Evolutionary conservation across 2,113 vertebrate species (phyloP).

Genomic region (Nibea albiflora): DNA sequence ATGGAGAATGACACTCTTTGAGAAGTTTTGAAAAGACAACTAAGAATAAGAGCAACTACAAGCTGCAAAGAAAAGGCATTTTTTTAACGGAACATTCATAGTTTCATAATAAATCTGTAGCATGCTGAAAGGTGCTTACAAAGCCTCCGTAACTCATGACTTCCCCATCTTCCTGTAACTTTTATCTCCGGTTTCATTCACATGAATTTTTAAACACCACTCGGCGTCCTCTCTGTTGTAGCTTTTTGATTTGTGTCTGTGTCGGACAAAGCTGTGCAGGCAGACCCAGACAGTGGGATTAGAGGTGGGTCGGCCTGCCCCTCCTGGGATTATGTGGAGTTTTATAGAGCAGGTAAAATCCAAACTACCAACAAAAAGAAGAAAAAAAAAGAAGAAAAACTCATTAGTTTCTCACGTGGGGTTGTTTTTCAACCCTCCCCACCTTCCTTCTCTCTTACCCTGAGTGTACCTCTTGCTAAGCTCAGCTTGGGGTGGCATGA

Average conservation of each 20-base stretch:
- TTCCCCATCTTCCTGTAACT: background rate
- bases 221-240: background rate
- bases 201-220: constrained; percentile 27
- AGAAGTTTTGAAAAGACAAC: constrained; percentile 20
- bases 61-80: background rate
- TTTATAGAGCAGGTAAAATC: constrained; percentile 62
- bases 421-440: constrained; percentile 52
- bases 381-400: constrained; percentile 21
- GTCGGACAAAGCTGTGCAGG: constrained; percentile 43
- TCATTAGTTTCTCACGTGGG: constrained; percentile 51
- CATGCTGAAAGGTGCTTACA: background rate
- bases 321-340: constrained; percentile 33
- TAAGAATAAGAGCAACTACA: background rate
- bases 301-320: constrained; percentile 15
- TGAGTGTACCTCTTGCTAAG: constrained; percentile 39
- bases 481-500: constrained; percentile 33
- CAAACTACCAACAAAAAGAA: constrained; percentile 16
- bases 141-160: background rate
- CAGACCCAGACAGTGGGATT: constrained; percentile 69
- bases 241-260: constrained; percentile 7
- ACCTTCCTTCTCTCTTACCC: constrained; percentile 46
- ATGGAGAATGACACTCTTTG: background rate
- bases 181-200: background rate
- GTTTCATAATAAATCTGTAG: background rate
- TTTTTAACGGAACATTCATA: background rate